phyloP scores from a whole-genome alignment of 2,113 vertebrate species.

The Aythya baeri region DNA sequence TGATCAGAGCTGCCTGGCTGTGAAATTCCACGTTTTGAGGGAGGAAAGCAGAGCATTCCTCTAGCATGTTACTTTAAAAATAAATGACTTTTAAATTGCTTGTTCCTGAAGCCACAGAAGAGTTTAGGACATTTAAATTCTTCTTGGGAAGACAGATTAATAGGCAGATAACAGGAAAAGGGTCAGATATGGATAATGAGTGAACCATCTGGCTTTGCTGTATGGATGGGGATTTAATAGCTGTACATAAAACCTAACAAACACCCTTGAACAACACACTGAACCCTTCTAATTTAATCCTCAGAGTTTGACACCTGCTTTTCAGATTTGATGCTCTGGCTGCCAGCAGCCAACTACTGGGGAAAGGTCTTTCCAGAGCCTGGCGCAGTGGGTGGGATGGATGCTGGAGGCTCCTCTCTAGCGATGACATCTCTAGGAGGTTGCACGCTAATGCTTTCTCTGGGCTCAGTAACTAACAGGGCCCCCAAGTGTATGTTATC shows the following conservation, averaged over 20 bases:
- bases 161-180: constrained; percentile 10
- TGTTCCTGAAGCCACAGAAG: neutral
- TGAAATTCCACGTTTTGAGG: constrained; percentile 23
- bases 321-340: neutral
- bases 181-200: constrained; percentile 48
- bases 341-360: neutral
- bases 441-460: neutral
- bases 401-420: neutral
- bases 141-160: constrained; percentile 19
- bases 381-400: neutral
- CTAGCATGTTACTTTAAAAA: neutral
- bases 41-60: neutral
- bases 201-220: constrained; percentile 39
- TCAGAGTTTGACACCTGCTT: neutral
- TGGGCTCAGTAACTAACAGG: accelerated
- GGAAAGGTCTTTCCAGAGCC: accelerated
- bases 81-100: constrained; percentile 13
- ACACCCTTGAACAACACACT: neutral
- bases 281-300: neutral
- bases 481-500: neutral
- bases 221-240: neutral
- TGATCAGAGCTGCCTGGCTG: neutral
- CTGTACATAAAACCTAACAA: neutral
- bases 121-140: constrained; percentile 8
- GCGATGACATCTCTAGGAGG: neutral